Evolutionary conservation across 1,140 invertebrate species (phyloP), one percentile per base, ranked within the genome.

Genomic region (Lycorma delicatula): DNA sequence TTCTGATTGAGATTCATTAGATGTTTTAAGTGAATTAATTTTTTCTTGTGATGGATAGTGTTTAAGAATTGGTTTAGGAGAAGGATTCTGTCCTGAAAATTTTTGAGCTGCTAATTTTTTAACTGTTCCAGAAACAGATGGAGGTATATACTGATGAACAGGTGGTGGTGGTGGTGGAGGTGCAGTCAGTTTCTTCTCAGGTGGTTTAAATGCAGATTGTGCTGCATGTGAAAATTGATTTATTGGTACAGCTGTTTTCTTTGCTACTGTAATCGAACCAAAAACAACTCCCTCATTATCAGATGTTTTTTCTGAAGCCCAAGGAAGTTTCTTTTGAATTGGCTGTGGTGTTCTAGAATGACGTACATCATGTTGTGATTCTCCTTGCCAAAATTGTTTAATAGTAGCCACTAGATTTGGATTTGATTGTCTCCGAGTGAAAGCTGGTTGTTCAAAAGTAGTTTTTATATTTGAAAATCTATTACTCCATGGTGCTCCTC

Each of bases 401-500:
- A 47, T 50, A 12, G 26, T 18, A 55, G 53, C 34, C 23, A 22
- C 6, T 22, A 44, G 16, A 18, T 44, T 44, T 31, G 28, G 34
- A 36, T 23, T 18, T 26, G 23, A 26, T 46, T 50, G 20, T 54
- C 49, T 58, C 26, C 28, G 59, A 47, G 56, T 64, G 69, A 28
- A 44, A 41, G 51, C 55, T 13, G 62, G 69, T 38, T 72, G 71
- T 61, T 92, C 89, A 67, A 93, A 92, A 3, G 84, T 76, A n/a
- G 86, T 87, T 70, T 91, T 91, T 11, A 93, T 85, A 60, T 87
- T 87, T 1, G 85, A 86, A 68, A 93, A 93, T 50, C 86, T 78
- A 63, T 78, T 86, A 58, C 80, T 87, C 87, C 87, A 90, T 60
- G 87, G 61, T 31, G 58, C 50, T 11, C 66, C 61, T 36, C 63